A percentile compares a stretch with the other conserved stretches of the same genome.
phyloP scores from a whole-genome alignment of 1,140 invertebrate genomes.

The Trichonephila clavata region DNA sequence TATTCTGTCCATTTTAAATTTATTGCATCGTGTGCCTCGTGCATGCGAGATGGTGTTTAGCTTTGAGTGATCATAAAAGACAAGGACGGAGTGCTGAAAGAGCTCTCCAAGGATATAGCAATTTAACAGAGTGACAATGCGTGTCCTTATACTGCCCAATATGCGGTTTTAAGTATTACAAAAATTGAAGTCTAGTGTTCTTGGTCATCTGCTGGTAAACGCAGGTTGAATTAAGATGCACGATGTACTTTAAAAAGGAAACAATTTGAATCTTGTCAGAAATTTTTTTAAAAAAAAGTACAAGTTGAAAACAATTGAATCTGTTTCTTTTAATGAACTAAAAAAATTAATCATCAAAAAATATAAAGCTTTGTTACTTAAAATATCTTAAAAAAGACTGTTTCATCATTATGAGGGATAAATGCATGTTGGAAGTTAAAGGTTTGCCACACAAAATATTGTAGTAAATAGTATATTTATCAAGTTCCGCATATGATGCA shows the following conservation, averaged over 20 bases:
- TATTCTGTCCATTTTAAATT: slow-evolving; percentile 28
- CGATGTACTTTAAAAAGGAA: background rate
- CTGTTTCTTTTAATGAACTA: too few species aligned
- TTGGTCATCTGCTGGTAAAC: background rate
- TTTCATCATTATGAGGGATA: too few species aligned
- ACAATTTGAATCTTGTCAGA: too few species aligned
- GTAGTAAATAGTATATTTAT: background rate
- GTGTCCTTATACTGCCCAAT: background rate
- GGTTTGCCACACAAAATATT: background rate
- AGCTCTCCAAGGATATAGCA: slow-evolving; percentile 11
- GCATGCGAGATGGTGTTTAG: background rate
- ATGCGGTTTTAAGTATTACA: background rate
- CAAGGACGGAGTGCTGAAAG: slow-evolving; percentile 4
- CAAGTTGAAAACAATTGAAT: too few species aligned
- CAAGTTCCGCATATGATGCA: background rate
- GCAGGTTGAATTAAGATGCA: background rate
- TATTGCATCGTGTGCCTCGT: background rate
- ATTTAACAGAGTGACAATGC: slow-evolving; percentile 9
- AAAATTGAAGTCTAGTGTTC: background rate
- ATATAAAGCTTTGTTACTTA: too few species aligned
- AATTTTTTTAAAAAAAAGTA: too few species aligned
- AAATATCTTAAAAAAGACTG: too few species aligned
- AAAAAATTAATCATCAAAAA: too few species aligned
- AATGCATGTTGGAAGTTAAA: too few species aligned
- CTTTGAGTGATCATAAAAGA: background rate